Percentiles rank a stretch among this genome's conserved stretches.
phyloP scores from a whole-genome alignment of 2,888 invertebrate genomes.

The Microplitis deprimator region DNA sequence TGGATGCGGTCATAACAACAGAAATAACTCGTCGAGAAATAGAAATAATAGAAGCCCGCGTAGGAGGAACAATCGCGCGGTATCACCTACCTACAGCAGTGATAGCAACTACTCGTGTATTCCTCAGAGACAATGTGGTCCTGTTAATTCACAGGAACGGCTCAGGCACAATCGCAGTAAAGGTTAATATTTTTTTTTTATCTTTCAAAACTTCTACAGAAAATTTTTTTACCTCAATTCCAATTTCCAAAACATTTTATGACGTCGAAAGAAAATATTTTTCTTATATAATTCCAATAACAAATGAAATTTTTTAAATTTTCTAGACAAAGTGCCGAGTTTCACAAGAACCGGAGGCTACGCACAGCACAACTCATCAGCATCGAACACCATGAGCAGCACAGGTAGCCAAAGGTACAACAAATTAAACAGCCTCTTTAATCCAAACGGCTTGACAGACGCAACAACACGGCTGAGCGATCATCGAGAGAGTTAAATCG shows the following conservation, averaged over 20 bases:
- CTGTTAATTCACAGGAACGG: conserved; percentile 66
- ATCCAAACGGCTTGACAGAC: conserved; percentile 60
- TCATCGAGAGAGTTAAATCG: conserved; percentile 66
- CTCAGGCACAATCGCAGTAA: conserved; percentile 68
- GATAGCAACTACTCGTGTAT: conserved; percentile 70
- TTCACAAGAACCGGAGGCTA: conserved; percentile 65
- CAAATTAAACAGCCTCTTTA: conserved; percentile 67
- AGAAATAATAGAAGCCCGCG: conserved; percentile 66
- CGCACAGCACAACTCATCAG: conserved; percentile 67
- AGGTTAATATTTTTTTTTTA: conserved; percentile 55
- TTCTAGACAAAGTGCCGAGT: conserved; percentile 67
- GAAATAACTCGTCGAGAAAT: conserved; percentile 57
- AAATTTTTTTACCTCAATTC: not conserved
- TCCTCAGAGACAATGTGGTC: conserved; percentile 64
- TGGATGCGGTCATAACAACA: conserved; percentile 59
- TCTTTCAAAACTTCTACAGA: not conserved
- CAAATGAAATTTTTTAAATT: not conserved
- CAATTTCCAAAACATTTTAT: not conserved
- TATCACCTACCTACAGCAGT: conserved; percentile 68
- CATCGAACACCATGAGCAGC: conserved; percentile 68
- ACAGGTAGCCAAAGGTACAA: conserved; percentile 69
- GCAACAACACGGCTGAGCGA: conserved; percentile 62
- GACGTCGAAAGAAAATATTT: too few species aligned
- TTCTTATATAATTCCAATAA: too few species aligned
- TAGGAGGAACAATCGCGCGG: conserved; percentile 62